Base-by-base conservation (phyloP, 2,797 vertebrate genomes). In the Mormyrops boulengeri region DNA sequence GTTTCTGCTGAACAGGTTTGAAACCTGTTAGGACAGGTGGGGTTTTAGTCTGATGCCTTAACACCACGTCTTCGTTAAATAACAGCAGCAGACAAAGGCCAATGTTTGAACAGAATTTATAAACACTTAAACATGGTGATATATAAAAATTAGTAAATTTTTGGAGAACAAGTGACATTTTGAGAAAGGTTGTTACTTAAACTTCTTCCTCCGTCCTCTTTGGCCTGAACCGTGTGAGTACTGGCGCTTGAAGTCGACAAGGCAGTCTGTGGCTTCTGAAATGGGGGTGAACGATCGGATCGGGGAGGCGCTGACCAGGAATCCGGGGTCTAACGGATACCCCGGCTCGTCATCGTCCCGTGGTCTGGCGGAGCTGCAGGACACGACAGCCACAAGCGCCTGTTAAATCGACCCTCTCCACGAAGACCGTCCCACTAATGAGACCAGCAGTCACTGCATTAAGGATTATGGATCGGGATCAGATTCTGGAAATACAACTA, bases 211-310 rank as follows among this genome's bases (percentile, higher is more conserved):
- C 62, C 91, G 90, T 91, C 94, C 90, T 91, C 93, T 93, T 22
- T 92, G 94, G 88, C 92, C 92, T 0, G 89, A 90, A 90, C 30
- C 94, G 89, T 91, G 52, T 7, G 91, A 91, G 41, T 90, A 57
- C 2, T 91, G 95, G 0, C 94, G 95, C 82, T 95, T 96, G 49
- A 95, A 97, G 94, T 97, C 96, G 77, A 96, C 92, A 77, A 96
- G 93, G 88, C 95, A 95, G 90, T 94, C 96, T 0, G 91, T 92
- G 90, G 95, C 96, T 93, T 98, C 96, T 0, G 95, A 97, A 92
- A 96, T 94, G 8, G 97, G 93, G 87, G 96, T 92, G 90, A 96
- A 93, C 6, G 97, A 93, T 88, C 95, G 95, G 44, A 95, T 96
- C 34, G 97, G 95, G 85, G 96, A 97, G 89, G 93, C 52, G 5